Evolutionary conservation across 2,888 invertebrate species (phyloP), one percentile per base, ranked within the genome.

Genomic region (Lepidocyrtoides sp.): DNA sequence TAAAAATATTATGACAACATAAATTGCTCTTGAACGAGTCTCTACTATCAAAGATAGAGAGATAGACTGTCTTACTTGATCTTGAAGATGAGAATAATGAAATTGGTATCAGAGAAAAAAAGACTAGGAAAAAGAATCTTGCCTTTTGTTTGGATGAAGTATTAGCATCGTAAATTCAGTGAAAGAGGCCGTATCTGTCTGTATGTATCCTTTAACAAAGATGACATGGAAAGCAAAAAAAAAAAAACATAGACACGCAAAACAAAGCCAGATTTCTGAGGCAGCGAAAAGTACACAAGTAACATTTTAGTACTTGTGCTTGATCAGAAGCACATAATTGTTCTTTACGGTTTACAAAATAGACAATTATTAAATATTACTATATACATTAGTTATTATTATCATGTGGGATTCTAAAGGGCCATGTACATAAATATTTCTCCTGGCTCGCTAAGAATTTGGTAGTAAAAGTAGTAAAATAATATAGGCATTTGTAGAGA

Each of bases 111-210:
- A 54, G 32, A 36, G 12, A 29, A 7, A 14, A 20, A 44, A 23
- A 41, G n/a, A 48, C n/a, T n/a, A n/a, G n/a, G 14, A 8, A 23
- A 51, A 48, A 51, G 41, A 20, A 44, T 75, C n/a, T n/a, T n/a
- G n/a, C 44, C 48, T 14, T 48, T 12, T 23, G 72, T 75, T 26
- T 48, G 48, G 48, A 17, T 69, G 23, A 29, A 48, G 17, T n/a
- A 75, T 75, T 48, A n/a, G n/a, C n/a, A 75, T 48, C 44, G 51
- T 75, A 75, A 75, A 75, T 75, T 51, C 75, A 14, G 29, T 3
- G 26, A 26, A 36, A 48, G 48, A 72, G 14, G 57, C 7, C 17
- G 57, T n/a, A n/a, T n/a, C n/a, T n/a, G n/a, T n/a, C n/a, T n/a
- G n/a, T n/a, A n/a, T n/a, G n/a, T n/a, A n/a, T n/a, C n/a, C n/a